phyloP scores from a whole-genome alignment of 2,888 invertebrate species.

The Lasioglossum figueresi region DNA sequence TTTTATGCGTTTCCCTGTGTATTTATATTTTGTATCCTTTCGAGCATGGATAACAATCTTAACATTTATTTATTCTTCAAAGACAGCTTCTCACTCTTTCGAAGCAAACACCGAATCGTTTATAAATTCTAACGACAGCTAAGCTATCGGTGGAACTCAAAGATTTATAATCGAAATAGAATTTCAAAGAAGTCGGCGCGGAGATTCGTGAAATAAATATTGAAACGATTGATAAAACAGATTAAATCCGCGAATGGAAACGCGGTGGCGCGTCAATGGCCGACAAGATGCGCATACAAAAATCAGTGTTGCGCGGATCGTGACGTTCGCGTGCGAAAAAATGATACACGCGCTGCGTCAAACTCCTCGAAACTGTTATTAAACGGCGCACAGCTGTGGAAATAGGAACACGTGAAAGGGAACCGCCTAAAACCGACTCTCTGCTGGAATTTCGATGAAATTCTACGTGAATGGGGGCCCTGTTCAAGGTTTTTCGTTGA shows the following conservation, averaged over 20 bases:
- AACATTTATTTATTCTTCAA: background rate
- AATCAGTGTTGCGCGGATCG: background rate
- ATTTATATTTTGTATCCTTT: background rate
- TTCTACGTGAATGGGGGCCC: constrained; percentile 73
- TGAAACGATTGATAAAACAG: background rate
- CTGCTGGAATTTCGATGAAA: constrained; percentile 68
- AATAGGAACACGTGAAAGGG: constrained; percentile 51
- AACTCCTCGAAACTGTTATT: background rate
- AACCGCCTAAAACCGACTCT: constrained; percentile 56
- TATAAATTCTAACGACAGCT: background rate
- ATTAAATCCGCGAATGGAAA: background rate
- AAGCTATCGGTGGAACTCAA: background rate
- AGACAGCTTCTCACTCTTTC: background rate
- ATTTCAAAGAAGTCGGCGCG: background rate
- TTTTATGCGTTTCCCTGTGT: constrained; percentile 12
- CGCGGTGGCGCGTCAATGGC: constrained; percentile 11
- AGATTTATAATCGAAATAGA: background rate
- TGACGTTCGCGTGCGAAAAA: background rate
- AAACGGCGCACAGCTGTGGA: constrained; percentile 30
- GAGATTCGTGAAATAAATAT: background rate
- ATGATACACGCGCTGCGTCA: background rate
- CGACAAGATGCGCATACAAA: constrained; percentile 5
- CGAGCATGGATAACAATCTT: background rate
- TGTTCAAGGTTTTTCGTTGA: constrained; percentile 67
- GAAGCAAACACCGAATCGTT: background rate